Base-by-base conservation (phyloP, 2,888 invertebrate species). In the Choreutis nemorana region DNA sequence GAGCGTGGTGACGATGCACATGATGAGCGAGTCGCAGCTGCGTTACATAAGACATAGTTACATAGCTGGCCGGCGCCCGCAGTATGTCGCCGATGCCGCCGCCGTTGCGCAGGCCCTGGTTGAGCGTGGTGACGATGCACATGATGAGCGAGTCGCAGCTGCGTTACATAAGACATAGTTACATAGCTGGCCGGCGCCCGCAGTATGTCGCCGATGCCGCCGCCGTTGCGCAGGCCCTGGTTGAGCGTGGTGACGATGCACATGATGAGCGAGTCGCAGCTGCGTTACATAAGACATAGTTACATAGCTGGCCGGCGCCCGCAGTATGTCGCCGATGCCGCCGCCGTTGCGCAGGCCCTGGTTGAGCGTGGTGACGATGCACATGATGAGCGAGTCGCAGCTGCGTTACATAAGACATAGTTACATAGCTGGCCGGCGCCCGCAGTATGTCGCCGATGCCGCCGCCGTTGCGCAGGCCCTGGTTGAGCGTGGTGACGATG, bases 1-100 rank as follows among this genome's bases (percentile, higher is more conserved):
- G 53, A 99, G 81, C 8, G 98, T 97, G 20, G 98, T 98, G 18
- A 99, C 88, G 56, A 99, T 98, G 67, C 99, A 99, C 98, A 98
- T 98, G 49, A 97, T 86, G 38, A 99, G 83, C 3, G 98, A 97
- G 81, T n/a, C n/a, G n/a, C n/a, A n/a, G n/a, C n/a, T n/a, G n/a
- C n/a, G n/a, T n/a, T n/a, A n/a, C n/a, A n/a, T n/a, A n/a, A n/a
- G n/a, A n/a, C n/a, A n/a, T n/a, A n/a, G n/a, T 73, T 58, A 97
- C 97, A 52, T 86, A 87, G 67, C 92, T 95, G 37, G 96, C 94
- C 0, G 97, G 97, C 38, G 96, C 93, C 41, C 98, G 82, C 14
- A 99, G 83, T 40, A 99, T 94, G 66, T 99, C 99, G n/a, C 99
- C 99, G 50, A 99, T 99, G 31, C 99, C 99, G 24, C 99, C 99